Conservation (phyloP, 2,113 vertebrate species). For the Cheirogaleus medius region DNA sequence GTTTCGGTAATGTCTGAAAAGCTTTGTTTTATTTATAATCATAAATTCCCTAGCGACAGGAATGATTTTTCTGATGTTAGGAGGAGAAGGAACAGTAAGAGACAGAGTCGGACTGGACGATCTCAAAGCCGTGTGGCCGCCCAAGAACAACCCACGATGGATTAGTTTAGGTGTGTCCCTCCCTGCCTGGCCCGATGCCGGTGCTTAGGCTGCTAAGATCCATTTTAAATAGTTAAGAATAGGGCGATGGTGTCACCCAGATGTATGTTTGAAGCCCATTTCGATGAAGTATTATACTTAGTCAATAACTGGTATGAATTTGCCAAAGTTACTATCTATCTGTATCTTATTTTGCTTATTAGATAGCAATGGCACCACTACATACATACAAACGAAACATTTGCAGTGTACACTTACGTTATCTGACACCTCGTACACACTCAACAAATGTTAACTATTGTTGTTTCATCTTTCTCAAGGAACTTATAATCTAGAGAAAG, state of each 20-base stretch:
- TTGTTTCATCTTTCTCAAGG: neutral
- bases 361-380: neutral
- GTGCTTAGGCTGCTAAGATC: neutral
- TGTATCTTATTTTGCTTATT: neutral
- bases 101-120: neutral
- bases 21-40: constrained; percentile 48
- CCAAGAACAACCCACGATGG: neutral
- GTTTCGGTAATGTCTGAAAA: constrained; percentile 29
- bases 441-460: neutral
- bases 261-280: neutral
- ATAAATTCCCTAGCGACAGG: neutral
- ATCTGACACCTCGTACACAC: neutral
- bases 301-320: neutral
- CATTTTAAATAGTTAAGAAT: neutral
- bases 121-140: neutral
- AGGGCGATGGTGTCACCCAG: neutral
- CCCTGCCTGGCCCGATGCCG: neutral
- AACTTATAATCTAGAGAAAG: neutral
- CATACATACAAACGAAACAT: neutral
- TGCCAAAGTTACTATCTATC: neutral
- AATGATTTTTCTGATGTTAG: neutral
- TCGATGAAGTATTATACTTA: neutral
- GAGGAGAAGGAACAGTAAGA: neutral
- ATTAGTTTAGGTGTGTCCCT: neutral
- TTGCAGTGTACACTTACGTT: neutral